A percentile compares a stretch with the other conserved stretches of the same genome.
Conservation (phyloP, 1,140 invertebrate genomes). For the Scaptomyza pallida region DNA sequence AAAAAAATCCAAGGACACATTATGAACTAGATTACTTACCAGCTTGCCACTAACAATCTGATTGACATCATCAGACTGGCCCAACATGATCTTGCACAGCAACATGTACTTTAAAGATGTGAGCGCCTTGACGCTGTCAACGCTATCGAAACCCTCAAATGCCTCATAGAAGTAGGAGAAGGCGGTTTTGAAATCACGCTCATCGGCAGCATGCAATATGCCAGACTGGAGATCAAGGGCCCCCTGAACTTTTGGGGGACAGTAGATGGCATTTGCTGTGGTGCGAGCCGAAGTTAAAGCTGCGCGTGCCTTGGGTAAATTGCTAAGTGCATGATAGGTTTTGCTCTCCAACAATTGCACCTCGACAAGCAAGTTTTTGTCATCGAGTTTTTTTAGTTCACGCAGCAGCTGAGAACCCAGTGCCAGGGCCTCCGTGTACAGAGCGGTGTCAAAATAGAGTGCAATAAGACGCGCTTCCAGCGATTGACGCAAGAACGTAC, state of each 20-base stretch:
- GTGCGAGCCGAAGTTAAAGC: slow-evolving; percentile 98
- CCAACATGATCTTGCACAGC: slow-evolving; percentile 99
- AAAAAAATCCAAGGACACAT: no score
- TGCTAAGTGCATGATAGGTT: slow-evolving; percentile 98
- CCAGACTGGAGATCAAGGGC: slow-evolving; percentile 98
- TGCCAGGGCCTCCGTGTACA: slow-evolving; percentile 93
- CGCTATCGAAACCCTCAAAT: slow-evolving; percentile 99
- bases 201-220: slow-evolving; percentile 99
- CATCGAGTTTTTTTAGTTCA: slow-evolving; percentile 99
- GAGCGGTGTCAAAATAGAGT: slow-evolving; percentile 96
- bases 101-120: slow-evolving; percentile 99
- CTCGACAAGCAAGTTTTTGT: slow-evolving; percentile 99
- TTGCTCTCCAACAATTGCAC: slow-evolving; percentile 98
- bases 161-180: slow-evolving; percentile 99
- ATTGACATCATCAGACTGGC: slow-evolving; percentile 97
- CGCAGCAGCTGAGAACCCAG: slow-evolving; percentile 93
- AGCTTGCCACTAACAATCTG: slow-evolving; percentile 98
- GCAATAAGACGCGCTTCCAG: slow-evolving; percentile 96
- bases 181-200: slow-evolving; percentile 99
- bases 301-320: slow-evolving; percentile 98
- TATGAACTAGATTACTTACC: slow-evolving; percentile 52
- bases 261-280: slow-evolving; percentile 99
- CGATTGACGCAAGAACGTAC: slow-evolving; percentile 98
- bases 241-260: slow-evolving; percentile 98
- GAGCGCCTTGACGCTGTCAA: slow-evolving; percentile 95